Base-by-base conservation (phyloP, 2,113 vertebrate genomes). In the Prochilodus magdalenae region DNA sequence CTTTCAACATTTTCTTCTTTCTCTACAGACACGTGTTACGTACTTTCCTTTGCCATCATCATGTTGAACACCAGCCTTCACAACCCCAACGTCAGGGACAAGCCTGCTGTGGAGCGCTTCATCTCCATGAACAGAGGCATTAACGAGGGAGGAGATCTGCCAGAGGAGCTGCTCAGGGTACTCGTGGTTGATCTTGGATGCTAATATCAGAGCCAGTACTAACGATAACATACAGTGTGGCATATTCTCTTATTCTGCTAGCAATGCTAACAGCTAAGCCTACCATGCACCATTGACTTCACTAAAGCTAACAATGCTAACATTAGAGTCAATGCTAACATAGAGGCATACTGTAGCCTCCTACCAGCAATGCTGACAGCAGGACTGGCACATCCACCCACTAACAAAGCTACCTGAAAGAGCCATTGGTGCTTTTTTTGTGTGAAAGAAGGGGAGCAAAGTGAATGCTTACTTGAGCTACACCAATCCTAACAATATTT, bases 51-150 rank as follows among this genome's bases (percentile, higher is more conserved):
- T 36, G 96, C 98, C 5, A 97, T 99, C 93, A 99, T 99, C 88
- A 99, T 99, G 97, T 92, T 99, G 78, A 99, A 99, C 88, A 99
- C 98, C 87, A 99, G 98, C 86, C 94, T 99, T 78, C 97, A 99
- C 93, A 99, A 99, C 90, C 98, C 97, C 89, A 99, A 99, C 0
- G 98, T 99, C 30, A 90, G 96, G 72, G 98, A 99, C 93, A 99
- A 99, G 85, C 97, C 98, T 67, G 94, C 97, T 0, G 97, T 96
- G 5, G 98, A 99, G 93, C 95, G 97, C n/a, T 99, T 99, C 89
- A 97, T 99, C 93, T 95, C 96, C 79, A 99, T 99, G 98, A 99
- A 99, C 91, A 94, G 98, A 7, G 97, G 98, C 53, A 98, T 99
- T 92, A 99, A 99, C 30, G 96, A 99, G 78, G 98, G 98, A 0